These are phyloP conservation scores for Plumapathes pennacea DNA, from an alignment of 92 coral and sea anemone species.

Conservation along the genomic window DNA sequence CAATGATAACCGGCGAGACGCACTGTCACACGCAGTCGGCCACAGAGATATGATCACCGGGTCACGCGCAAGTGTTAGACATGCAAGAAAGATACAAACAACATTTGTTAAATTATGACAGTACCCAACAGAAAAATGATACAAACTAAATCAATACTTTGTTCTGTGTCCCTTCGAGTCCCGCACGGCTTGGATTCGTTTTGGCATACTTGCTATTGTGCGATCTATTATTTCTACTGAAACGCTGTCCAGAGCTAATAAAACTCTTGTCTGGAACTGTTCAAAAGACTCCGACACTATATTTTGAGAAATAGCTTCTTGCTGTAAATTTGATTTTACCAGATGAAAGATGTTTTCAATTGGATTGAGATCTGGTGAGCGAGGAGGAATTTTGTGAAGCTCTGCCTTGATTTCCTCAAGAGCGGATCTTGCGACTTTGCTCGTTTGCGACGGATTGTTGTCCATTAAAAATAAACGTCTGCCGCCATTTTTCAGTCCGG, in stretches of 20 bases:
- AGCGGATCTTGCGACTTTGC: slow-evolving; percentile 32
- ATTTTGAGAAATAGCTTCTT: slow-evolving; percentile 14
- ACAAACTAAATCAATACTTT: slow-evolving; percentile 30
- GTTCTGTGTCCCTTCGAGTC: slow-evolving; percentile 21
- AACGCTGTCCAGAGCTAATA: slow-evolving; percentile 4
- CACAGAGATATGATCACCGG: too few species aligned
- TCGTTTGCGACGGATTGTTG: slow-evolving; percentile 64
- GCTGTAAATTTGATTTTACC: slow-evolving; percentile 9
- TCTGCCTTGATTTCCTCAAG: slow-evolving; percentile 40
- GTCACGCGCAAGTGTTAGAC: too few species aligned
- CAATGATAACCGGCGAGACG: too few species aligned
- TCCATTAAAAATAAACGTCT: slow-evolving; percentile 58
- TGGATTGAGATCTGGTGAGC: slow-evolving; percentile 38
- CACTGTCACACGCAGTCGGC: too few species aligned
- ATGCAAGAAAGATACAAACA: too few species aligned
- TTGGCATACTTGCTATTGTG: slow-evolving; percentile 40
- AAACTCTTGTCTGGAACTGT: slow-evolving; percentile 31
- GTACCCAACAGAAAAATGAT: too few species aligned
- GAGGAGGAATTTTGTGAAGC: slow-evolving; percentile 30
- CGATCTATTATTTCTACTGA: slow-evolving; percentile 15
- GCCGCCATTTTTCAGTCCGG: slow-evolving; percentile 31
- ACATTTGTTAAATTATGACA: too few species aligned
- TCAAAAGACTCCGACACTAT: slow-evolving; percentile 46
- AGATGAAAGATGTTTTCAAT: slow-evolving; percentile 43
- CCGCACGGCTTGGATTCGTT: slow-evolving; percentile 19